A percentile compares a stretch with the other conserved stretches of the same genome.
Evolutionary conservation across 2,113 vertebrate genomes (phyloP).

Genomic region (Elephas maximus): DNA sequence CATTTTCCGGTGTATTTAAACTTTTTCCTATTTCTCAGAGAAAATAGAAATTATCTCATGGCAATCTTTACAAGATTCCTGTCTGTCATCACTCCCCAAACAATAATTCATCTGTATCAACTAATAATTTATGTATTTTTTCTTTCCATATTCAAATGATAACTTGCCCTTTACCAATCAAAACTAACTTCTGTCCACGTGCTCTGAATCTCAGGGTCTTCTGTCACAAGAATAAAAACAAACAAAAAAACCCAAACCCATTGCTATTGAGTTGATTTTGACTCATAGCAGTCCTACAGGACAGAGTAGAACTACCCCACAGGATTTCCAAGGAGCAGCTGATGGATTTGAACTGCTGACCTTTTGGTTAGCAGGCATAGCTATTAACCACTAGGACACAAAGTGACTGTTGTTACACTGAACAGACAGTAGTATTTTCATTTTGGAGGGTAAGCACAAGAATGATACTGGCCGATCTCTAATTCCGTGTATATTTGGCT

Average conservation of each 20-base stretch:
- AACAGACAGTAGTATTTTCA: not conserved
- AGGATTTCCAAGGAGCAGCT: too few relatives aligned
- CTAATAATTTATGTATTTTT: not conserved
- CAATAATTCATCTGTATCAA: not conserved
- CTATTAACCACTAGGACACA: not conserved
- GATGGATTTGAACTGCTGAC: too few relatives aligned
- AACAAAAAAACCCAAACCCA: not conserved
- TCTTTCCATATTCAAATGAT: not conserved
- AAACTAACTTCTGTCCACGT: not conserved
- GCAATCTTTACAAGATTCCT: not conserved
- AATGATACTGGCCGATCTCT: not conserved
- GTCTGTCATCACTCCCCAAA: not conserved
- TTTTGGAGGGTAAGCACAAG: not conserved
- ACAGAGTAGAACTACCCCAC: too few relatives aligned
- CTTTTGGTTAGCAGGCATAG: too few relatives aligned
- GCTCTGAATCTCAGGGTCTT: not conserved
- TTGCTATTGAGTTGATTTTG: too few relatives aligned
- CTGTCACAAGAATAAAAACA: not conserved
- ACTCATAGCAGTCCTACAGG: too few relatives aligned
- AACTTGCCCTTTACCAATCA: not conserved
- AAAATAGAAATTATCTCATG: not conserved
- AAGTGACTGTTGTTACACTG: not conserved
- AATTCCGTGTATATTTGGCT: not conserved
- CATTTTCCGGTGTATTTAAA: not conserved
- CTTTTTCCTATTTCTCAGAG: not conserved